A percentile compares a stretch with the other conserved stretches of the same genome.
Evolutionary conservation across 2,888 invertebrate species (phyloP).

Genomic region (Deroplatys truncata): DNA sequence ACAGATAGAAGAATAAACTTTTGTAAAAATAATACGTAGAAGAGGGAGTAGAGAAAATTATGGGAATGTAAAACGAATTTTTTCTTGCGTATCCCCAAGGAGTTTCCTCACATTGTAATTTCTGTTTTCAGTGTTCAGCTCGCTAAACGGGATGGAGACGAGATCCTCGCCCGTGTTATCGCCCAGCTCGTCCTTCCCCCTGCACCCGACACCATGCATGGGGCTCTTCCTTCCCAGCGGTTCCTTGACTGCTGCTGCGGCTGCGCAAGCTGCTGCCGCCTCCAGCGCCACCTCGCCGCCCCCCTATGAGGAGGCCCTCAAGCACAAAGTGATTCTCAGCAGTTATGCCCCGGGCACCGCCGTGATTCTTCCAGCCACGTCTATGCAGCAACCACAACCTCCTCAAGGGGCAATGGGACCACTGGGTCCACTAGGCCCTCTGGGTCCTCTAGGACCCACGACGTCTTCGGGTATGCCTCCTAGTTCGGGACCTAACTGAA

Average conservation of each 20-base stretch:
- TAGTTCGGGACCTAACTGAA: background rate
- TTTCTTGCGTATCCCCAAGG: too few relatives aligned
- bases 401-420: background rate
- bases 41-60: too few relatives aligned
- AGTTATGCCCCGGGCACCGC: constrained; percentile 33
- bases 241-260: constrained; percentile 12
- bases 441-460: background rate
- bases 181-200: constrained; percentile 25
- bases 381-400: background rate
- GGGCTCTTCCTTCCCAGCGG: constrained; percentile 29
- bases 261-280: constrained; percentile 25
- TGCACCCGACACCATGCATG: constrained; percentile 31
- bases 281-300: constrained; percentile 35
- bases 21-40: too few relatives aligned
- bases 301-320: constrained; percentile 38
- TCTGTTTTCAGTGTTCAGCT: constrained; percentile 31
- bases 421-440: background rate
- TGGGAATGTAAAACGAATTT: too few relatives aligned
- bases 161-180: constrained; percentile 26
- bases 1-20: too few relatives aligned
- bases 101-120: too few relatives aligned
- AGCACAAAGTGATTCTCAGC: constrained; percentile 38
- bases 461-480: background rate
- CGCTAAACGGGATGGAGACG: constrained; percentile 29
- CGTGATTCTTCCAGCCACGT: constrained; percentile 22